Evolutionary conservation across 2,888 invertebrate species (phyloP).

Genomic region (Callimorpha dominula): DNA sequence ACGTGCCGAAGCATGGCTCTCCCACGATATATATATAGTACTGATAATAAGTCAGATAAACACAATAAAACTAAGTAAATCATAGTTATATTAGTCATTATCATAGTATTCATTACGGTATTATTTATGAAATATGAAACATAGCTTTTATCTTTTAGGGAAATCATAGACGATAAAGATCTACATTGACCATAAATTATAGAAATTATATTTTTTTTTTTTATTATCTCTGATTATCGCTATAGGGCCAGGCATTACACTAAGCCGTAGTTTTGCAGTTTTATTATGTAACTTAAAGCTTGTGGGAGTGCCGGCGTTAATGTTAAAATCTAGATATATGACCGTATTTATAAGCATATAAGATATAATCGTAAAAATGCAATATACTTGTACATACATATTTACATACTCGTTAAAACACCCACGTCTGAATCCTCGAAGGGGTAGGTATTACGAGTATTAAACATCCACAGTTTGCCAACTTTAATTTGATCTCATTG

Average conservation of each 20-base stretch:
- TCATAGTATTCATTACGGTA: constrained; percentile 12
- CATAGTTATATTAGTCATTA: background rate
- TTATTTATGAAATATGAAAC: constrained; percentile 12
- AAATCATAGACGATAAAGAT: constrained; percentile 16
- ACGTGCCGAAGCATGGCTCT: no score
- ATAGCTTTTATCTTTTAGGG: constrained; percentile 14
- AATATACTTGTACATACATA: no score
- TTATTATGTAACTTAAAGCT: background rate
- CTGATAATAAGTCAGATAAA: background rate
- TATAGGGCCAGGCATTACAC: background rate
- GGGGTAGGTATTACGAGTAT: no score
- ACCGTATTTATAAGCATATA: background rate
- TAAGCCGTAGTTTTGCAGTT: constrained; percentile 6
- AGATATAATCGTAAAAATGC: background rate
- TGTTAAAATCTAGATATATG: background rate
- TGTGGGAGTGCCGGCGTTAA: background rate
- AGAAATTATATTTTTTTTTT: constrained; percentile 7
- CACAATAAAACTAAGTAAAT: background rate
- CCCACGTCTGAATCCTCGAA: no score
- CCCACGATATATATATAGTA: no score
- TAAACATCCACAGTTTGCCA: no score
- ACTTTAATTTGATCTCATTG: no score
- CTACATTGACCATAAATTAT: constrained; percentile 14
- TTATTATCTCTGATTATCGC: constrained; percentile 1
- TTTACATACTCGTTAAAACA: no score